Evolutionary conservation across 2,113 vertebrate genomes (phyloP), one percentile per base, ranked within the genome.

Genomic region (Protobothrops mucrosquamatus): DNA sequence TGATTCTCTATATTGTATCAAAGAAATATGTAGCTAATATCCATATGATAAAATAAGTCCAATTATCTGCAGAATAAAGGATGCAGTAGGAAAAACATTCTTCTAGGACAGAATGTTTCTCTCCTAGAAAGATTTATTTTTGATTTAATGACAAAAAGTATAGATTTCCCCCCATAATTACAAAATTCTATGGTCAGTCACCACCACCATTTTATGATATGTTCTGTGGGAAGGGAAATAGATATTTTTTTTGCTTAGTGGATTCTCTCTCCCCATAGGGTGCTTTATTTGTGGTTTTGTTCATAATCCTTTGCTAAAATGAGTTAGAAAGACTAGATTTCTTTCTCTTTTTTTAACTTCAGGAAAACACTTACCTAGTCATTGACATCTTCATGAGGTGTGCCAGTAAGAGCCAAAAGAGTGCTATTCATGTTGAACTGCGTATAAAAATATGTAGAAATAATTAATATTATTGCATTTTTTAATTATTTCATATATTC

Each of bases 361-460:
- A 29, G 54, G 46, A 74, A 92, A 86, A 85, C 91, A 23, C 85
- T 95, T 89, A 74, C 88, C 91, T 91, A 20, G 9, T 46, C 94
- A 91, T 51, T 88, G 61, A 85, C 55, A 56, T 55, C 34, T 10
- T 55, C 85, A 86, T 1, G 4, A 56, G 20, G 39, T 43, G 43
- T 64, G 11, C 52, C 89, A 29, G 23, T 48, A 86, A 74, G 26
- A 93, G 18, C 88, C 85, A 88, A 59, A 48, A 95, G 55, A 55
- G 85, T 95, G 55, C 18, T 23, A 15, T 7, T 55, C 61, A 6
- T 81, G 92, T 54, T 15, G 23, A 7, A 46, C 51, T 93, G 24
- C 61, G 64, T 1, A 74, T 92, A 93, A 93, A 91, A 94, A 89
- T 43, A 57, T 43, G 22, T 15, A 52, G 14, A 87, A 51, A 51